Percentiles rank a stretch among this genome's conserved stretches.
Conservation (phyloP, 2,888 invertebrate species). For the Caradrina kadenii region DNA sequence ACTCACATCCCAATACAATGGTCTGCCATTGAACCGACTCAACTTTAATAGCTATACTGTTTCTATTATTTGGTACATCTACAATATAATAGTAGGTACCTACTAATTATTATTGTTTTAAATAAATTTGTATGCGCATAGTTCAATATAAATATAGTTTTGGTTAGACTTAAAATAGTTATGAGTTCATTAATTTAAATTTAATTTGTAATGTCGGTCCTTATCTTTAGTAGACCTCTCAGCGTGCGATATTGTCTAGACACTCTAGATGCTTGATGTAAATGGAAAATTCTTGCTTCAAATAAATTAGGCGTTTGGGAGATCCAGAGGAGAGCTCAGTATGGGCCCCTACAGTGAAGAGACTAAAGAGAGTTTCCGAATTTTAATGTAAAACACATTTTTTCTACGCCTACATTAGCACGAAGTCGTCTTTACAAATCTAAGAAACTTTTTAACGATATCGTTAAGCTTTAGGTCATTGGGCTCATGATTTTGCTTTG, state of each 20-base stretch:
- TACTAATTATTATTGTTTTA: constrained; percentile 46
- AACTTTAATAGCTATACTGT: constrained; percentile 35
- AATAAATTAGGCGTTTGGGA: constrained; percentile 47
- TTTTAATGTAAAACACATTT: constrained; percentile 46
- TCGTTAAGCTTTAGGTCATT: constrained; percentile 52
- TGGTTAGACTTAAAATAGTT: constrained; percentile 7
- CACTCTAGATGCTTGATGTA: constrained; percentile 22
- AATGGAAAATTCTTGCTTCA: constrained; percentile 31
- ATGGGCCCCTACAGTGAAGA: neutral
- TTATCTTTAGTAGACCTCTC: neutral
- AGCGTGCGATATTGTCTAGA: constrained; percentile 16
- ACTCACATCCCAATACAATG: constrained; percentile 53
- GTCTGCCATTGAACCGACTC: constrained; percentile 64
- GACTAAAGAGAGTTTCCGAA: constrained; percentile 37
- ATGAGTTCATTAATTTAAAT: constrained; percentile 20
- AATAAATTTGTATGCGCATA: constrained; percentile 45
- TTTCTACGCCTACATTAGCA: constrained; percentile 45
- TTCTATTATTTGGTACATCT: constrained; percentile 29
- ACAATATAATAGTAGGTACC: constrained; percentile 28
- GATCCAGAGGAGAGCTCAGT: neutral
- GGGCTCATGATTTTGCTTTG: constrained; percentile 35
- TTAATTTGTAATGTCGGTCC: neutral
- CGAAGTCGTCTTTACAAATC: constrained; percentile 37
- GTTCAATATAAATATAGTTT: constrained; percentile 26
- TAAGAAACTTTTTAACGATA: constrained; percentile 59